Conservation (phyloP, 2,888 invertebrate species). For the Macropis europaea region DNA sequence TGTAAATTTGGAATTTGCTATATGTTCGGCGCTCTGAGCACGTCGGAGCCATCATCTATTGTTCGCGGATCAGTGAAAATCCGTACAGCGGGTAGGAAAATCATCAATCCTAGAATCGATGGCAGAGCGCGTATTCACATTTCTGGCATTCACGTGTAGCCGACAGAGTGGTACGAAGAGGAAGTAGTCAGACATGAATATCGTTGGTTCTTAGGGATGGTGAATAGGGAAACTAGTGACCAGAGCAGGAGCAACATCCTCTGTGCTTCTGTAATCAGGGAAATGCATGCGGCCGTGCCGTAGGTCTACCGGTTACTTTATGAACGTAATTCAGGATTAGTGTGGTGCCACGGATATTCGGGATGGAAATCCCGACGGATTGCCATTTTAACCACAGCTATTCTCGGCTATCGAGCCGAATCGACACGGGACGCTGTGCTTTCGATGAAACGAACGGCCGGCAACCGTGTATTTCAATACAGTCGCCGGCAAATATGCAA, state of each 20-base stretch:
- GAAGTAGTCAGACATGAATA: not conserved
- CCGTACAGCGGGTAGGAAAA: no score
- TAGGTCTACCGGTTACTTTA: constrained; percentile 32
- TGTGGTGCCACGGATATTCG: not conserved
- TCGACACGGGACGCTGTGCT: not conserved
- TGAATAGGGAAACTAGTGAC: not conserved
- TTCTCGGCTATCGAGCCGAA: constrained; percentile 13
- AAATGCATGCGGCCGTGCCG: constrained; percentile 25
- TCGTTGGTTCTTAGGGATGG: not conserved
- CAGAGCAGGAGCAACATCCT: not conserved
- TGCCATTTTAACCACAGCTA: not conserved
- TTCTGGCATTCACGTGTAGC: not conserved
- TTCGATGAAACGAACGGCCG: constrained; percentile 4
- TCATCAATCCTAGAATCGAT: no score
- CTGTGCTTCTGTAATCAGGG: constrained; percentile 28
- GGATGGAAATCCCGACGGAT: not conserved
- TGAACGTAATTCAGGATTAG: constrained; percentile 37
- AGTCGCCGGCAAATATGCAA: not conserved
- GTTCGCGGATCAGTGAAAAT: no score
- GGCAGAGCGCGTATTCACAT: no score
- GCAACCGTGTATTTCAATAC: not conserved
- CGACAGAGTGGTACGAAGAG: not conserved
- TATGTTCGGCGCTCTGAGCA: no score
- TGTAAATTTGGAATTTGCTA: no score
- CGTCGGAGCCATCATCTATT: no score